phyloP scores from a whole-genome alignment of 2,888 invertebrate species.

The Caenorhabditis sulstoni region DNA sequence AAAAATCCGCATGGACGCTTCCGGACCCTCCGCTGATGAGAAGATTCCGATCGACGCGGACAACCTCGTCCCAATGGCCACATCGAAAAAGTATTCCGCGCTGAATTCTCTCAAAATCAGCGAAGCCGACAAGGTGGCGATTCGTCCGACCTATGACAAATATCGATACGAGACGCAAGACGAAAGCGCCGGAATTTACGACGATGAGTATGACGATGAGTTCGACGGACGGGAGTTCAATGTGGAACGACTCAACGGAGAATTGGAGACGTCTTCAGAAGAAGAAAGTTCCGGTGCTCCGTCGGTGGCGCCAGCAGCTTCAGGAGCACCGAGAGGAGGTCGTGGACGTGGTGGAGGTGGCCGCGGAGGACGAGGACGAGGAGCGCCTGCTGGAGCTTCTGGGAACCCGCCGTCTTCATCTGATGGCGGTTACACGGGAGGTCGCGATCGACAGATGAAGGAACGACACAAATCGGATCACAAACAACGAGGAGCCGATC shows the following conservation, averaged over 20 bases:
- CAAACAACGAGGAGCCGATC: constrained; percentile 71
- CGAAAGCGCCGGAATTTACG: constrained; percentile 62
- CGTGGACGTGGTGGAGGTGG: neutral
- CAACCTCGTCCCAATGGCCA: constrained; percentile 61
- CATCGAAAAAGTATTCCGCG: constrained; percentile 59
- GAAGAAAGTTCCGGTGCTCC: constrained; percentile 16
- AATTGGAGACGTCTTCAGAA: neutral
- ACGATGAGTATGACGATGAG: constrained; percentile 77
- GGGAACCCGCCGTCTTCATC: neutral
- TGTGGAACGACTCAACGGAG: constrained; percentile 63
- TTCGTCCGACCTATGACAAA: constrained; percentile 69
- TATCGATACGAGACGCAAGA: constrained; percentile 68
- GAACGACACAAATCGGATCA: constrained; percentile 69
- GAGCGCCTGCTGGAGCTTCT: neutral
- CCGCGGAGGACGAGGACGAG: constrained; percentile 26
- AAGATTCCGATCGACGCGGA: constrained; percentile 43
- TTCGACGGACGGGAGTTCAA: constrained; percentile 68
- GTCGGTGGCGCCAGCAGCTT: neutral
- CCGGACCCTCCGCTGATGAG: neutral
- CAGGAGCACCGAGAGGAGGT: constrained; percentile 3
- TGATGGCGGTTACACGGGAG: constrained; percentile 65
- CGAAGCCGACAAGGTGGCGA: constrained; percentile 63
- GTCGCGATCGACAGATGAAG: constrained; percentile 67
- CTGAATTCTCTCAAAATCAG: constrained; percentile 58
- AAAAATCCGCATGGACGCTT: constrained; percentile 11